Evolutionary conservation across 1,140 invertebrate species (phyloP).

Genomic region (Stegodyphus mimosarum): DNA sequence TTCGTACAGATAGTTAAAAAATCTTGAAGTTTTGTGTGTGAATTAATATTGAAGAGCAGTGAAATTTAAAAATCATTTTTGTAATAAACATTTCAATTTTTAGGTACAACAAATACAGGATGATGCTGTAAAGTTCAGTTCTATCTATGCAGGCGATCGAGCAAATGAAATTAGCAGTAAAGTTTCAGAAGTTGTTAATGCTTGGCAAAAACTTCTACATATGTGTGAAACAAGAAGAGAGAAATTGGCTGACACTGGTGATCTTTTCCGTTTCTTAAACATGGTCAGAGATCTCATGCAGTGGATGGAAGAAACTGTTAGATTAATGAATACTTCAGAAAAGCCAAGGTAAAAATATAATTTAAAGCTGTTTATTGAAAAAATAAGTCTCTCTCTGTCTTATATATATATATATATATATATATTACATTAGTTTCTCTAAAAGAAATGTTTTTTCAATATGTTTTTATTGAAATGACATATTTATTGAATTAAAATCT

Average conservation of each 20-base stretch:
- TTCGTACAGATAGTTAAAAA: no score
- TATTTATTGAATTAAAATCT: no score
- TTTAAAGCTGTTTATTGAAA: no score
- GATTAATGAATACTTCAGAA: constrained; percentile 97
- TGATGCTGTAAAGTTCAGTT: constrained; percentile 87
- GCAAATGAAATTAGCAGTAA: constrained; percentile 94
- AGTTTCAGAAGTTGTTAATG: constrained; percentile 92
- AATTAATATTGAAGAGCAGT: no score
- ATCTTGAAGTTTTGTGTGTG: no score
- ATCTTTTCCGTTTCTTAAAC: constrained; percentile 97
- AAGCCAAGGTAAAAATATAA: constrained; percentile 80
- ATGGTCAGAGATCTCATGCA: constrained; percentile 94
- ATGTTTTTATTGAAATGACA: no score
- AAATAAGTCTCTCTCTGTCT: no score
- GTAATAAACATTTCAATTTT: not conserved
- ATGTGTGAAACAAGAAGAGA: constrained; percentile 85
- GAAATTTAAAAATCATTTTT: no score
- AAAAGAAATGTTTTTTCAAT: no score
- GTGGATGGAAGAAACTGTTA: constrained; percentile 98
- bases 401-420: no score
- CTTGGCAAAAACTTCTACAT: constrained; percentile 91
- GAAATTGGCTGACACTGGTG: constrained; percentile 91
- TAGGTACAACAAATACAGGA: constrained; percentile 90
- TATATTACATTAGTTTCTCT: no score
- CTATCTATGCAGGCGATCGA: constrained; percentile 96